Conservation (phyloP, 1,140 invertebrate species). For the Drosophila watanabei region DNA sequence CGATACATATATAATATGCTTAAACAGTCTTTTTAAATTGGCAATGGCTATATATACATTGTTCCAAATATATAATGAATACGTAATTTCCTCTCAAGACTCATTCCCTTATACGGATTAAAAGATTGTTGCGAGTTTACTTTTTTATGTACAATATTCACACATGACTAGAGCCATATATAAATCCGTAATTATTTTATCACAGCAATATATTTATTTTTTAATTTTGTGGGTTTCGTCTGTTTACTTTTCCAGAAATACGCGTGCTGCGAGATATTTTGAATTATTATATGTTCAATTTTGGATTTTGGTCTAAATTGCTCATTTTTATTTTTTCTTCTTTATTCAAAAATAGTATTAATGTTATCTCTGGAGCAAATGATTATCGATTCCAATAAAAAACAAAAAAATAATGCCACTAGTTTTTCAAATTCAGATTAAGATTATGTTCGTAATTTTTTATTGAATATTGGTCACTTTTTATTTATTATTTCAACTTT, state of each 20-base stretch:
- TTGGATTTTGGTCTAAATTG: not conserved
- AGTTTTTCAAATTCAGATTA: not conserved
- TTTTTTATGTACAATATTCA: conserved; percentile 17
- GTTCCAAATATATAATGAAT: conserved; percentile 43
- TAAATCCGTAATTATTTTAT: conserved; percentile 48
- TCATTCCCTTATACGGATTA: not conserved
- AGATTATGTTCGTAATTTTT: too few relatives aligned
- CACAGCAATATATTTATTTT: conserved; percentile 36
- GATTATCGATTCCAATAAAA: not conserved
- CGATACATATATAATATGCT: conserved; percentile 50
- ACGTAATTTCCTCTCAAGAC: conserved; percentile 17
- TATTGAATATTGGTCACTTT: not conserved
- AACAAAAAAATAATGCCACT: not conserved
- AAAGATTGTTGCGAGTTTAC: conserved; percentile 11
- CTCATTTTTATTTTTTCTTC: not conserved
- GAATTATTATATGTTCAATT: not conserved
- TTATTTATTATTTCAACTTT: not conserved
- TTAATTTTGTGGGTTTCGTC: conserved; percentile 12
- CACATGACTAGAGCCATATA: conserved; percentile 37
- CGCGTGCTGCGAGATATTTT: not conserved
- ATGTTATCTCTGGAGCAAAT: not conserved
- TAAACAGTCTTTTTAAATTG: conserved; percentile 75
- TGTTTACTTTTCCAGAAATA: not conserved
- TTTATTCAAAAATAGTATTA: not conserved
- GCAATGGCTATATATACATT: conserved; percentile 69